These are phyloP conservation scores for Doris montereyensis DNA, from an alignment of 2,888 invertebrate genomes.

Conservation along the genomic window DNA sequence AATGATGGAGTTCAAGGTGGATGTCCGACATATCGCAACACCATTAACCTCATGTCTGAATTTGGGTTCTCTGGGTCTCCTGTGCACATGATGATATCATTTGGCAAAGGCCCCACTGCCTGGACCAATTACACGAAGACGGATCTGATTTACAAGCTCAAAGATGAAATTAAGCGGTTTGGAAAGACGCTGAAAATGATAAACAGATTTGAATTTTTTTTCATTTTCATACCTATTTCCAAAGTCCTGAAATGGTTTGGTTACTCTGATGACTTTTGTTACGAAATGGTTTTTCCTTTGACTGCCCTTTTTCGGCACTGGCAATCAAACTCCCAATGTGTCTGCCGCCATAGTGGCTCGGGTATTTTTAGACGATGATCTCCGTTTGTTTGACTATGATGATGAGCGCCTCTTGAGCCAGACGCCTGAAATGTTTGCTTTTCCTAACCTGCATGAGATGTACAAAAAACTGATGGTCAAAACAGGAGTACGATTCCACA, in stretches of 20 bases:
- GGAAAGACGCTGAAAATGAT: conserved; percentile 53
- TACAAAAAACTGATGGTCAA: conserved; percentile 55
- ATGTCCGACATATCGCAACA: conserved; percentile 58
- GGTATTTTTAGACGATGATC: conserved; percentile 61
- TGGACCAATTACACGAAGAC: conserved; percentile 62
- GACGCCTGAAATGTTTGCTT: conserved; percentile 63
- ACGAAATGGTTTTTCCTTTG: conserved; percentile 61
- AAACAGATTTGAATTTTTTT: conserved; percentile 56
- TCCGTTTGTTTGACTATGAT: conserved; percentile 61
- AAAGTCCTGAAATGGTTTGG: conserved; percentile 56
- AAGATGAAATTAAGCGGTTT: conserved; percentile 57
- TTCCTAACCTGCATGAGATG: conserved; percentile 60
- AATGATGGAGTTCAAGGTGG: conserved; percentile 62
- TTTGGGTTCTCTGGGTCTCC: conserved; percentile 55
- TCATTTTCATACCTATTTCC: conserved; percentile 59
- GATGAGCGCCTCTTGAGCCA: conserved; percentile 55
- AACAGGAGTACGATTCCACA: conserved; percentile 47
- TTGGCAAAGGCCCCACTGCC: conserved; percentile 56
- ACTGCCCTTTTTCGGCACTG: conserved; percentile 64
- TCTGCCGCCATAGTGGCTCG: conserved; percentile 62
- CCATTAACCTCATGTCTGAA: conserved; percentile 55
- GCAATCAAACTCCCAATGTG: conserved; percentile 61
- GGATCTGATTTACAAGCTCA: conserved; percentile 50
- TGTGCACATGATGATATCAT: conserved; percentile 61
- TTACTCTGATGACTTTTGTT: conserved; percentile 60